phyloP scores from a whole-genome alignment of 2,888 invertebrate genomes.

The Macaria liturata region DNA sequence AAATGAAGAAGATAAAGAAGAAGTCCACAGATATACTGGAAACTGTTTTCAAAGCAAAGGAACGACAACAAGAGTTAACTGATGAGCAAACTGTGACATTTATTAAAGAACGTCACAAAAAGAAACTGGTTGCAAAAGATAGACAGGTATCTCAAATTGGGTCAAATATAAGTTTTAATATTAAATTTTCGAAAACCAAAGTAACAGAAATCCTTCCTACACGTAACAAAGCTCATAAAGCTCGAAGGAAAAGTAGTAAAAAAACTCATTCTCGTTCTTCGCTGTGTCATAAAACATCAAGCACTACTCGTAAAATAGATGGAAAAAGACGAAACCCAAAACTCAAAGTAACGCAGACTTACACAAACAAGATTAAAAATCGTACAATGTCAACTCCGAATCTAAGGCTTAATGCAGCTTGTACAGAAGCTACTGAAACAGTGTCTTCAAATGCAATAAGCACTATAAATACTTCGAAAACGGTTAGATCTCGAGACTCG shows the following conservation, averaged over 20 bases:
- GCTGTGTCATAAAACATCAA: constrained; percentile 11
- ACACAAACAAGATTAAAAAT: constrained; percentile 6
- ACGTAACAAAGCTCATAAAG: neutral
- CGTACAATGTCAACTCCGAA: constrained; percentile 21
- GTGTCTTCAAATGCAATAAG: constrained; percentile 1
- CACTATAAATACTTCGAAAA: constrained; percentile 3
- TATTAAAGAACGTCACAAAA: neutral
- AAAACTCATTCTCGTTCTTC: neutral
- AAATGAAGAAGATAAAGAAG: too few relatives aligned
- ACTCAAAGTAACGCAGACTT: constrained; percentile 8
- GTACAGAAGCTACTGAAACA: constrained; percentile 8
- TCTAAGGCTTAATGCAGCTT: constrained; percentile 15
- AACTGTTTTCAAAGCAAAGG: neutral
- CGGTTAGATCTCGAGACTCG: constrained; percentile 1
- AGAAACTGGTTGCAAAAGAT: neutral
- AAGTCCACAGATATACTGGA: too few relatives aligned
- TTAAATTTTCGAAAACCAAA: constrained; percentile 12
- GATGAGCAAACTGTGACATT: neutral
- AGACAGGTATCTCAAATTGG: constrained; percentile 1
- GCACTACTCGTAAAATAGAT: constrained; percentile 5
- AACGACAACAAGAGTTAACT: neutral
- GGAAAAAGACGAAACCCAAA: constrained; percentile 11
- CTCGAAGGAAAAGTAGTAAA: neutral
- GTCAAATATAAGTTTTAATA: constrained; percentile 14
- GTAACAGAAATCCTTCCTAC: neutral